These are phyloP conservation scores for Lophius piscatorius DNA, from an alignment of 2,113 vertebrate genomes.

Conservation along the genomic window DNA sequence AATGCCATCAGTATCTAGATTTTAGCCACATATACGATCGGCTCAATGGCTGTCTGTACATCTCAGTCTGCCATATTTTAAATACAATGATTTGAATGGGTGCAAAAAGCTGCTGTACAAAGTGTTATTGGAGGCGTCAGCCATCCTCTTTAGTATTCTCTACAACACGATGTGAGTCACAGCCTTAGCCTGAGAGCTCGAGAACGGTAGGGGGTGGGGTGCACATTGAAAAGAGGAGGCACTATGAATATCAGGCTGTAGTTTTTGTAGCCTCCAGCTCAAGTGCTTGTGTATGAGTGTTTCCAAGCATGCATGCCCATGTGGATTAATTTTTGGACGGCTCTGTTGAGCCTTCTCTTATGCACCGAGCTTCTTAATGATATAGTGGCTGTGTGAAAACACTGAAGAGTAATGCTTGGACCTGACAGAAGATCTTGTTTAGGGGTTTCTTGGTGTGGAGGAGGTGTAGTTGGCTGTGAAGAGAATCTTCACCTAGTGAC, in stretches of 20 bases:
- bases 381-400: conserved; percentile 43
- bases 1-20: conserved; percentile 15
- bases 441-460: conserved; percentile 43
- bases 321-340: conserved; percentile 78
- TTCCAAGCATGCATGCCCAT: conserved; percentile 55
- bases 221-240: conserved; percentile 52
- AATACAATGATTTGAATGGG: conserved; percentile 42
- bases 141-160: conserved; percentile 81
- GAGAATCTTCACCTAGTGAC: conserved; percentile 49
- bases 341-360: conserved; percentile 68
- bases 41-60: conserved; percentile 6
- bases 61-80: conserved; percentile 47
- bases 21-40: conserved; percentile 10
- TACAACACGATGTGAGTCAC: conserved; percentile 81
- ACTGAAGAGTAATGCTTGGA: conserved; percentile 11
- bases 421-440: conserved; percentile 51
- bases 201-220: conserved; percentile 37
- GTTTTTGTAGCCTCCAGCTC: conserved; percentile 68
- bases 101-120: conserved; percentile 55
- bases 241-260: conserved; percentile 64
- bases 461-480: conserved; percentile 57
- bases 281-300: conserved; percentile 66
- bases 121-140: conserved; percentile 70
- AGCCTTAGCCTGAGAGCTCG: conserved; percentile 71
- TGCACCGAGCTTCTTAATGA: conserved; percentile 55